Base-by-base conservation (phyloP, 2,888 invertebrate species). In the Eupeodes latifasciatus region DNA sequence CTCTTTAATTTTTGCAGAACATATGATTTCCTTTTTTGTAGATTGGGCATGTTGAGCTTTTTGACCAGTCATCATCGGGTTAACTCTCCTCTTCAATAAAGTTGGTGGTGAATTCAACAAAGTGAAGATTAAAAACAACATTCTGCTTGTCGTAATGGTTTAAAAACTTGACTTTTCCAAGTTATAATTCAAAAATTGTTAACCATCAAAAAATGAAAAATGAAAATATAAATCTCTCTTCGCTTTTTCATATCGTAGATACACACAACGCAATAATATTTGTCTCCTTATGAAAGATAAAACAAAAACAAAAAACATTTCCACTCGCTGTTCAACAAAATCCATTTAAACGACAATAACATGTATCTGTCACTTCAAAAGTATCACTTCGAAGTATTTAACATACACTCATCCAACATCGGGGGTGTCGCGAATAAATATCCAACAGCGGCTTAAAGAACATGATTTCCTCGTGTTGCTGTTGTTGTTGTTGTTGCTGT, bases 381-480 rank as follows among this genome's bases (percentile, higher is more conserved):
- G 88, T 88, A 83, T 83, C 87, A 87, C 87, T 87, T 74, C 67
- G 83, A 77, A 77, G 80, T 87, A 87, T 87, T 87, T 87, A 87
- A 81, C 87, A 87, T 87, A 88, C 84, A 88, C 88, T 88, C 88
- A 88, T 88, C 81, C 78, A 72, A 61, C 81, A 64, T 85, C 81
- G 84, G 85, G 88, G 88, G 88, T 88, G 88, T 84, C 85, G 88
- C 88, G 84, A 88, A 85, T 81, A 88, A 88, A 88, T 85, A 88
- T 88, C 85, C 85, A 81, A 69, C 81, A 81, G 85, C 77, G 85
- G 81, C 88, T 88, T 88, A 88, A 84, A 64, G 84, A 85, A 88
- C 88, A 88, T 88, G 88, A 85, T 88, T 88, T 88, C 85, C 80
- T 84, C 78, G 74, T 83, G 88, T 88, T 61, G 44, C 49, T 72